Conservation (phyloP, 2,888 invertebrate genomes). For the Ellobium chinense region DNA sequence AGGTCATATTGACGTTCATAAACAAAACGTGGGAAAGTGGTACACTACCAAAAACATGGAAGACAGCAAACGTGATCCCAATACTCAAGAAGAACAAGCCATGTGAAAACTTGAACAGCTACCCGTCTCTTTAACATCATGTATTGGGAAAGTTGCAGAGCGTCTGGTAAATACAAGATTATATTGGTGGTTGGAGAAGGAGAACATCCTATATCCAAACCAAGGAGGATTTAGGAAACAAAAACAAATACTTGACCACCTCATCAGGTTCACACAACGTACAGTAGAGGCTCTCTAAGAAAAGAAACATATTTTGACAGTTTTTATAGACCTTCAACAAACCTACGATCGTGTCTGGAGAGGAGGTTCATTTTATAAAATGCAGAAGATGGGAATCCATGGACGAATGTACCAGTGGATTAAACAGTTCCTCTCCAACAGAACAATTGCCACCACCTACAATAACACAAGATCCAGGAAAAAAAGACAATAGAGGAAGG, state of each 20-base stretch:
- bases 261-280: background rate
- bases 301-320: background rate
- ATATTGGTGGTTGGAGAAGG: background rate
- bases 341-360: slow-evolving; percentile 22
- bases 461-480: background rate
- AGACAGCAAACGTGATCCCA: background rate
- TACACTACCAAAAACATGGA: slow-evolving; percentile 1
- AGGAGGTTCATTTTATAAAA: background rate
- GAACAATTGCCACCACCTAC: too few relatives aligned
- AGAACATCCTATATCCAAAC: background rate
- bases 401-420: background rate
- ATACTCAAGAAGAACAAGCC: slow-evolving; percentile 4
- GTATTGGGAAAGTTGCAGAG: slow-evolving; percentile 8
- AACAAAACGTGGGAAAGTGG: slow-evolving; percentile 5
- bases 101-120: background rate
- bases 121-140: background rate
- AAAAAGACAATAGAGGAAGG: background rate
- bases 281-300: background rate
- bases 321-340: slow-evolving; percentile 8
- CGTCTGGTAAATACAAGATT: slow-evolving; percentile 1
- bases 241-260: slow-evolving; percentile 3
- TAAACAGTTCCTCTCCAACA: background rate
- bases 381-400: background rate
- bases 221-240: slow-evolving; percentile 8
- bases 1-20: background rate